A percentile compares a stretch with the other conserved stretches of the same genome.
These are phyloP conservation scores for Geotrupes spiniger DNA, from an alignment of 2,888 invertebrate genomes.

Conservation along the genomic window DNA sequence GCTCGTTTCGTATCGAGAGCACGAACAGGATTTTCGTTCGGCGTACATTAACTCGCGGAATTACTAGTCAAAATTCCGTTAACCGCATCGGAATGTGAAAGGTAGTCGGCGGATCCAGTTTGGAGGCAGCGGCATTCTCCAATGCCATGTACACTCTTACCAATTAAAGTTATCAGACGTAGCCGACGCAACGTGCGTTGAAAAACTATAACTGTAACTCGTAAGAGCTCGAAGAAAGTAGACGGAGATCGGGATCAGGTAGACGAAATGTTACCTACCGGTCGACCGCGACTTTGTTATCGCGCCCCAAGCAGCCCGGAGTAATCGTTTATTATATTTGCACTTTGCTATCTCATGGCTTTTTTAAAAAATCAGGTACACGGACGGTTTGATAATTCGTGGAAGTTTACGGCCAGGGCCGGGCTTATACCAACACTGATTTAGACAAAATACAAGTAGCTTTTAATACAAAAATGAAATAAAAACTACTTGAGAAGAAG, in stretches of 20 bases:
- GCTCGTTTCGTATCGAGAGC: too few species aligned
- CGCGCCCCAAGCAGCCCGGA: not conserved
- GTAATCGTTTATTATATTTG: slow-evolving; percentile 6
- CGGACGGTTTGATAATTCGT: not conserved
- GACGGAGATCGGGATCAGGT: too few species aligned
- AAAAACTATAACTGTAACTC: slow-evolving; percentile 4
- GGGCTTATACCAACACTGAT: too few species aligned
- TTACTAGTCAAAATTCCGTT: slow-evolving; percentile 27
- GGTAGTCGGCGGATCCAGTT: slow-evolving; percentile 36
- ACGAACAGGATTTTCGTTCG: not conserved
- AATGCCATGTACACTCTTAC: slow-evolving; percentile 14
- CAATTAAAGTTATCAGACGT: slow-evolving; percentile 22
- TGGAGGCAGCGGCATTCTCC: slow-evolving; percentile 34
- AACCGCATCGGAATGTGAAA: slow-evolving; percentile 35
- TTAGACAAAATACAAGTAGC: too few species aligned
- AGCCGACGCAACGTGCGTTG: not conserved
- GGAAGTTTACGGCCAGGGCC: too few species aligned
- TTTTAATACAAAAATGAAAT: too few species aligned
- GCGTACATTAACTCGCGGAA: slow-evolving; percentile 12
- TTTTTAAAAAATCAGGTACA: slow-evolving; percentile 8
- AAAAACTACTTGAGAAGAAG: too few species aligned
- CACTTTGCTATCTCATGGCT: slow-evolving; percentile 12
- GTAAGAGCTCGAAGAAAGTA: too few species aligned
- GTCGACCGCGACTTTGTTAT: not conserved
- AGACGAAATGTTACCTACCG: not conserved